Evolutionary conservation across 2,113 vertebrate genomes (phyloP).

Genomic region (Manacus vitellinus): DNA sequence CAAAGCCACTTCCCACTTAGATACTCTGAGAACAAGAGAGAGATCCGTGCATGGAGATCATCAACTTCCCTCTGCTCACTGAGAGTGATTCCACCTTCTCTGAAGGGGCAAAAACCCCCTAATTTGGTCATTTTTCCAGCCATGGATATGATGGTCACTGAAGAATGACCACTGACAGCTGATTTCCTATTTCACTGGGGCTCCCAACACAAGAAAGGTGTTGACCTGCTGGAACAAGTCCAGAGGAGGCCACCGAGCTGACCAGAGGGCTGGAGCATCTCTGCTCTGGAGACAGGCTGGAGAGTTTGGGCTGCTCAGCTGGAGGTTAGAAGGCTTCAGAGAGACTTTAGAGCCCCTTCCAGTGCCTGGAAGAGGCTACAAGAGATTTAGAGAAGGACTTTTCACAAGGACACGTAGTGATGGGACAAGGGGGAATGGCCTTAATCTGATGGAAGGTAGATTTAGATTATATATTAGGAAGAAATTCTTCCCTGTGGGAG

Average conservation of each 20-base stretch:
- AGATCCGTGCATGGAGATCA: neutral
- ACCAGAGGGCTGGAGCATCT: neutral
- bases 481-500: neutral
- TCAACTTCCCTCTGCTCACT: neutral
- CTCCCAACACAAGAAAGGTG: neutral
- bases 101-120: neutral
- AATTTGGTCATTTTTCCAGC: neutral
- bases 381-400: neutral
- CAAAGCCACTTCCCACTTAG: neutral
- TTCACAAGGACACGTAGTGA: neutral
- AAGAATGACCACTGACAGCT: neutral
- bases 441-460: neutral
- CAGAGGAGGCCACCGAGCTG: neutral
- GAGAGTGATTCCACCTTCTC: rapidly evolving
- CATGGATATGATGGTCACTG: neutral
- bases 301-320: neutral
- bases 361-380: neutral
- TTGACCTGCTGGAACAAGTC: neutral
- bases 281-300: neutral
- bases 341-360: neutral
- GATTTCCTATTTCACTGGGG: neutral
- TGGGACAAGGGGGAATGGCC: neutral
- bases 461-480: neutral
- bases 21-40: neutral
- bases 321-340: neutral